A percentile compares a stretch with the other conserved stretches of the same genome.
phyloP scores from a whole-genome alignment of 2,888 invertebrate genomes.

The Meiosimyza decipiens region DNA sequence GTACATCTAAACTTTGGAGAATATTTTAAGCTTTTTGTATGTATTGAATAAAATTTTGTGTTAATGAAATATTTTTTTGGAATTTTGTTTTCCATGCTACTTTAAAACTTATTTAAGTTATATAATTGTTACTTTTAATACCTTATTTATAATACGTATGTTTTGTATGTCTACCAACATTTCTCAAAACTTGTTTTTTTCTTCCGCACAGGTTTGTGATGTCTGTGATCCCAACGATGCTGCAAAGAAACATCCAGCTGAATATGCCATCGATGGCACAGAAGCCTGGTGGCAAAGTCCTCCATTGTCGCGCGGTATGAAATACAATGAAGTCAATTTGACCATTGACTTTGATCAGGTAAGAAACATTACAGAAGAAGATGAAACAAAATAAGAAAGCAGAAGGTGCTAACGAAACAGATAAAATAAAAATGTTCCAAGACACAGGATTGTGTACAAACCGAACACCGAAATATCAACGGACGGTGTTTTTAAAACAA shows the following conservation, averaged over 20 bases:
- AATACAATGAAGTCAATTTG: slow-evolving; percentile 96
- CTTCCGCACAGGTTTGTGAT: slow-evolving; percentile 84
- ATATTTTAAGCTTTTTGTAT: no score
- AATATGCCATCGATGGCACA: slow-evolving; percentile 94
- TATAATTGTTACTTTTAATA: not conserved
- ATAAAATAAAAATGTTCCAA: not conserved
- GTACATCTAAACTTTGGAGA: no score
- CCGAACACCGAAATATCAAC: no score
- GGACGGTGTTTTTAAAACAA: no score
- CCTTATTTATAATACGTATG: no score
- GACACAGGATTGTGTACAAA: no score
- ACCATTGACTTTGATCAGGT: slow-evolving; percentile 98
- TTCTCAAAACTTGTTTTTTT: slow-evolving; percentile 12
- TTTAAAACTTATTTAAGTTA: not conserved
- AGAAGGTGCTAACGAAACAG: slow-evolving; percentile 11
- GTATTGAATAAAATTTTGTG: no score
- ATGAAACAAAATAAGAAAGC: slow-evolving; percentile 15
- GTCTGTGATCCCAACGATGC: slow-evolving; percentile 82
- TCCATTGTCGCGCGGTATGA: slow-evolving; percentile 94
- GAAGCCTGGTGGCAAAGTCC: slow-evolving; percentile 99
- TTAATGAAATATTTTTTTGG: no score
- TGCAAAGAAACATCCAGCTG: slow-evolving; percentile 86
- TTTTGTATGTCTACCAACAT: not conserved
- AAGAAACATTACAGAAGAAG: slow-evolving; percentile 44
- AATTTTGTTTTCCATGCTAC: not conserved